A percentile compares a stretch with the other conserved stretches of the same genome.
Evolutionary conservation across 2,888 invertebrate species (phyloP).

Genomic region (Cinara cedri): DNA sequence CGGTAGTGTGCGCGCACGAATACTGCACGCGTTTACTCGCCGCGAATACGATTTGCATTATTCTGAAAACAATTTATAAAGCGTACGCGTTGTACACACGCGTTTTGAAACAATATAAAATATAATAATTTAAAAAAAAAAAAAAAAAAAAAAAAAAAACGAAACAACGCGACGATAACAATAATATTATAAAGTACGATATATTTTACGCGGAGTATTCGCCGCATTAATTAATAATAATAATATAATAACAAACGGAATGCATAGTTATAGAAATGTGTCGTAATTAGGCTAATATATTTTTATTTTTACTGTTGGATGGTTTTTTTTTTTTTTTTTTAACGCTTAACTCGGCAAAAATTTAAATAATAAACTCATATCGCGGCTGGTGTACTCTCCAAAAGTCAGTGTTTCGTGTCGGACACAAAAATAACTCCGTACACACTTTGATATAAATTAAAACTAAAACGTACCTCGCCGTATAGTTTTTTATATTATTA

Average conservation of each 20-base stretch:
- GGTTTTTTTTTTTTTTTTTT: constrained; percentile 4
- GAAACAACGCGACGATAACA: background rate
- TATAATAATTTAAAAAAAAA: background rate
- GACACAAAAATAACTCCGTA: constrained; percentile 13
- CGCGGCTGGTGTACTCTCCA: background rate
- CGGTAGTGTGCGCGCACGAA: too few relatives aligned
- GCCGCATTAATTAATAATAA: constrained; percentile 9
- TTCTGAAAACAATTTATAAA: background rate
- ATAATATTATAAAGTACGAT: background rate
- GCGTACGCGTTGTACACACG: background rate
- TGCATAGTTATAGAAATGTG: constrained; percentile 7
- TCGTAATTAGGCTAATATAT: constrained; percentile 33
- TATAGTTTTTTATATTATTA: too few relatives aligned
- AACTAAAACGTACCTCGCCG: constrained; percentile 4
- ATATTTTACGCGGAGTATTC: background rate
- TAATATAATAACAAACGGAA: constrained; percentile 28
- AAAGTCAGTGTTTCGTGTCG: constrained; percentile 9
- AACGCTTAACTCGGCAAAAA: constrained; percentile 2
- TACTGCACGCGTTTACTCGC: too few relatives aligned
- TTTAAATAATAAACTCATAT: constrained; percentile 42
- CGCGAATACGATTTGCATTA: background rate
- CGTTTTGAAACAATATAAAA: background rate
- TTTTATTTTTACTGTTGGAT: constrained; percentile 17
- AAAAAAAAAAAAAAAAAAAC: background rate
- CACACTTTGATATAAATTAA: constrained; percentile 37